These are phyloP conservation scores for Homarus gammarus DNA, from an alignment of 2,888 invertebrate species.

Conservation along the genomic window DNA sequence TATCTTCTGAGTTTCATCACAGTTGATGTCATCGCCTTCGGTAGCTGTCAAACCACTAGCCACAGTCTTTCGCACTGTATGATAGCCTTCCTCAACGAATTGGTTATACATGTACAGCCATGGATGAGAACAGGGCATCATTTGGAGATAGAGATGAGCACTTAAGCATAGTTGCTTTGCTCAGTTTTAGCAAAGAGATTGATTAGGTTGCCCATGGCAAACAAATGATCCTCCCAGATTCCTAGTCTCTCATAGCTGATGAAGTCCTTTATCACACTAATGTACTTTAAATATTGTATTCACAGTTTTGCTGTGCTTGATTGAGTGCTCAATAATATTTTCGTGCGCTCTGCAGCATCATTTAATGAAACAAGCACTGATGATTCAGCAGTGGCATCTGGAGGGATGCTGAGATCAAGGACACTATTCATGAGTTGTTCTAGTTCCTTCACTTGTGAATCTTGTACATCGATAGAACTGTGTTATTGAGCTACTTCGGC, in stretches of 20 bases:
- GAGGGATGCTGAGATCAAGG: background rate
- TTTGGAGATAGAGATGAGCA: background rate
- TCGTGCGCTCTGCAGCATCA: too few species aligned
- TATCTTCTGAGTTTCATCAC: background rate
- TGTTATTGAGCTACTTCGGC: background rate
- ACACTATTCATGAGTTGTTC: too few species aligned
- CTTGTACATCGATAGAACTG: background rate
- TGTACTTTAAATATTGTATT: too few species aligned
- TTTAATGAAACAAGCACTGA: too few species aligned
- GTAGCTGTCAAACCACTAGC: constrained; percentile 4
- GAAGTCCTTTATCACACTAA: background rate
- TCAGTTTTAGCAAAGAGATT: constrained; percentile 22
- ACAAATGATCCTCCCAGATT: background rate
- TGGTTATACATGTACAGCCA: constrained; percentile 1
- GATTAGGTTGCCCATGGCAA: background rate
- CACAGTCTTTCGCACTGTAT: background rate
- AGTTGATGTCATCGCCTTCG: background rate
- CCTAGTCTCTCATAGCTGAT: constrained; percentile 1
- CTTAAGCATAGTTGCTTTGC: constrained; percentile 3
- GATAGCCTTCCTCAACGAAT: constrained; percentile 20
- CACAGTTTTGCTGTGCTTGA: too few species aligned
- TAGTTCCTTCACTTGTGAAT: background rate
- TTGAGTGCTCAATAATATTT: too few species aligned
- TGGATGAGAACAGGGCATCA: background rate
- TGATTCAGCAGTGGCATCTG: background rate